These are phyloP conservation scores for Polydrusus tereticollis DNA, from an alignment of 2,888 invertebrate genomes.

Conservation along the genomic window DNA sequence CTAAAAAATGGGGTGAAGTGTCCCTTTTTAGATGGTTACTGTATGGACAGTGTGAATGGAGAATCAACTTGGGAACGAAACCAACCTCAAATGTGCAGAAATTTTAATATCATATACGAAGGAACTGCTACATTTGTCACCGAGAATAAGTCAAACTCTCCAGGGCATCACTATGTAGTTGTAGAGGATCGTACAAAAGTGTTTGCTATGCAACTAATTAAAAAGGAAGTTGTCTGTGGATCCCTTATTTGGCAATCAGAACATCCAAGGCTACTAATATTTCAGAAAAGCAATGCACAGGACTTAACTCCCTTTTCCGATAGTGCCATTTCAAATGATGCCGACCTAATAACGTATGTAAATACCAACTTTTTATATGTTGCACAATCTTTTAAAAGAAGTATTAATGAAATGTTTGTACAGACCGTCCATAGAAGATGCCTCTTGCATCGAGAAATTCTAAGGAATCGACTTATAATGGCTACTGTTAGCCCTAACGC, in stretches of 20 bases:
- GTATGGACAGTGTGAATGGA: not conserved
- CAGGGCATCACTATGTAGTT: too few relatives aligned
- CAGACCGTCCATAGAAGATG: conserved; percentile 1
- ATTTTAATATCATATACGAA: not conserved
- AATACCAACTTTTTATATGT: not conserved
- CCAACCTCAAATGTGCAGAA: not conserved
- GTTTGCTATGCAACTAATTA: too few relatives aligned
- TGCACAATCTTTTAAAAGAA: not conserved
- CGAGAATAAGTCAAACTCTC: not conserved
- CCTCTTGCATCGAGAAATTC: not conserved
- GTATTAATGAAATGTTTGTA: not conserved
- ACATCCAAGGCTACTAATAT: not conserved
- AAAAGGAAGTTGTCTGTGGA: too few relatives aligned
- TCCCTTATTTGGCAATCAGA: conserved; percentile 14
- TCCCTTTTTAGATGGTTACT: not conserved
- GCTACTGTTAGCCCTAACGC: conserved; percentile 9
- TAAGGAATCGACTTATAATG: conserved; percentile 23
- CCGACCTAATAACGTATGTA: not conserved
- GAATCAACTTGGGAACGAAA: conserved; percentile 7
- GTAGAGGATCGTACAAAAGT: too few relatives aligned
- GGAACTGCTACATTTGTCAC: not conserved
- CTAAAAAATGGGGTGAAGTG: conserved; percentile 1
- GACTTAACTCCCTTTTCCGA: too few relatives aligned
- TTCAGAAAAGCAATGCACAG: not conserved
- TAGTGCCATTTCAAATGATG: too few relatives aligned